These are phyloP conservation scores for Apamea monoglypha DNA, from an alignment of 2,888 invertebrate genomes.

Conservation along the genomic window DNA sequence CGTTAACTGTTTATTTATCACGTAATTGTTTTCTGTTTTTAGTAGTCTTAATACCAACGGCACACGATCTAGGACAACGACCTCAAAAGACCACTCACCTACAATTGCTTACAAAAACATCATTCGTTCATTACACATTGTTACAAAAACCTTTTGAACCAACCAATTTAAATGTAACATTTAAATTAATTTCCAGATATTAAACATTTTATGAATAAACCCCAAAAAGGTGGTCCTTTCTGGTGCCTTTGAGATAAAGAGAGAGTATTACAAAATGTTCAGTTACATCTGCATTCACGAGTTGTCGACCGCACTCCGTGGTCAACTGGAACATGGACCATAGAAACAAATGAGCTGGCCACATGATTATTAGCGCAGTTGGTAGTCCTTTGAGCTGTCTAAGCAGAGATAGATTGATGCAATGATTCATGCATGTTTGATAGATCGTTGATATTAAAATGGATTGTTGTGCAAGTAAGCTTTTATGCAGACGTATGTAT, in stretches of 20 bases:
- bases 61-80: conserved; percentile 9
- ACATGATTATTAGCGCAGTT: conserved; percentile 3
- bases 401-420: not conserved
- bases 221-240: conserved; percentile 39
- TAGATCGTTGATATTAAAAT: not conserved
- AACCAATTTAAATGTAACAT: conserved; percentile 9
- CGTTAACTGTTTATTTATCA: not conserved
- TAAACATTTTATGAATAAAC: conserved; percentile 25
- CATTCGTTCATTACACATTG: not conserved
- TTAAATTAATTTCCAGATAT: conserved; percentile 25
- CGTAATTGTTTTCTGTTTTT: conserved; percentile 1
- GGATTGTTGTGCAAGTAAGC: not conserved
- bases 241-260: conserved; percentile 69
- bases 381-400: not conserved
- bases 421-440: not conserved
- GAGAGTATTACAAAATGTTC: conserved; percentile 71
- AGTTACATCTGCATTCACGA: conserved; percentile 79
- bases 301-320: conserved; percentile 76
- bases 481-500: not conserved
- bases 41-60: not conserved
- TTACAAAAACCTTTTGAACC: not conserved
- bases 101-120: conserved; percentile 1
- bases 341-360: conserved; percentile 31
- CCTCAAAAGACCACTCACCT: not conserved
- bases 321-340: conserved; percentile 62